Evolutionary conservation across 2,113 vertebrate genomes (phyloP).

Genomic region (Monopterus albus): DNA sequence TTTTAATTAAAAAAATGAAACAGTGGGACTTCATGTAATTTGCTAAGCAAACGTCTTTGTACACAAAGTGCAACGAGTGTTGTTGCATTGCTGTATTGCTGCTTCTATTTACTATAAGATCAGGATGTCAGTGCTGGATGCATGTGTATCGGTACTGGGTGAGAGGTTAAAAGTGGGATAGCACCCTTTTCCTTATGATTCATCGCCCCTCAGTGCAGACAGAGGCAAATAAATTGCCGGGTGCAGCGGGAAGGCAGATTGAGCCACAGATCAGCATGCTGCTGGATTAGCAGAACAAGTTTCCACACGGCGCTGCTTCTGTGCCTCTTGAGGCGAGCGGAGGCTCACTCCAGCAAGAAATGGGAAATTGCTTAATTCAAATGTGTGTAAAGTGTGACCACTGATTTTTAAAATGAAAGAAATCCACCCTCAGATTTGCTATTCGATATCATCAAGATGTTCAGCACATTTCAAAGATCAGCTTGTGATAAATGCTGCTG

Average conservation of each 20-base stretch:
- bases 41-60: no score
- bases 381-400: constrained; percentile 36
- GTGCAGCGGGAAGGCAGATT: constrained; percentile 35
- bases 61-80: no score
- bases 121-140: no score
- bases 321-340: constrained; percentile 12
- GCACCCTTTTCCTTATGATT: constrained; percentile 34
- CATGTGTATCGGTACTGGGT: not conserved
- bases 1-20: no score
- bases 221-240: constrained; percentile 47
- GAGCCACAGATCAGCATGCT: constrained; percentile 57
- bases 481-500: constrained; percentile 5
- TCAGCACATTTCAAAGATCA: not conserved
- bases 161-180: constrained; percentile 8
- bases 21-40: no score
- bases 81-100: not conserved
- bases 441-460: constrained; percentile 20
- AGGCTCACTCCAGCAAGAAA: not conserved
- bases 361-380: constrained; percentile 25
- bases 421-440: constrained; percentile 1
- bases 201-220: constrained; percentile 37
- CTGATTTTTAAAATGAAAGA: constrained; percentile 17
- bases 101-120: not conserved
- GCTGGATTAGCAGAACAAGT: constrained; percentile 58
- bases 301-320: constrained; percentile 33